A percentile compares a stretch with the other conserved stretches of the same genome.
These are phyloP conservation scores for Boloria selene DNA, from an alignment of 2,888 invertebrate genomes.

Conservation along the genomic window DNA sequence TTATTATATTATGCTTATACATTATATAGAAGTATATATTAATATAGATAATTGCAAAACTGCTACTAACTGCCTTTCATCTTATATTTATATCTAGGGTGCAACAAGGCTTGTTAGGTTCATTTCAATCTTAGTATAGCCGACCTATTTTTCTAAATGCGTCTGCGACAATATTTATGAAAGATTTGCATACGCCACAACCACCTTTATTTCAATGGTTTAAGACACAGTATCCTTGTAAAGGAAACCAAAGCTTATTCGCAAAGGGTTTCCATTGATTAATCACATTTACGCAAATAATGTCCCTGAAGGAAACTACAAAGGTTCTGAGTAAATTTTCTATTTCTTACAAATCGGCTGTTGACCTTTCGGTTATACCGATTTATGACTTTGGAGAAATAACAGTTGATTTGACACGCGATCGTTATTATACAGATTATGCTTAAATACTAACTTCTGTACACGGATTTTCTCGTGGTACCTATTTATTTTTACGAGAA, in stretches of 20 bases:
- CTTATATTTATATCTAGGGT: background rate
- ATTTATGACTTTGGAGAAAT: constrained; percentile 24
- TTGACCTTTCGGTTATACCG: constrained; percentile 25
- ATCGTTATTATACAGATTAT: too few relatives aligned
- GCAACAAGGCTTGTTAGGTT: constrained; percentile 14
- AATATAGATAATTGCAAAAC: background rate
- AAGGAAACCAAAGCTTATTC: constrained; percentile 32
- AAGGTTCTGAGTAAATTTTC: constrained; percentile 26
- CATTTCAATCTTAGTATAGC: constrained; percentile 39
- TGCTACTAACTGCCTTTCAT: background rate
- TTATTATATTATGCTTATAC: too few relatives aligned
- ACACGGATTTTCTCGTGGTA: too few relatives aligned
- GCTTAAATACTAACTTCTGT: too few relatives aligned
- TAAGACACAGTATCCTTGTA: constrained; percentile 32
- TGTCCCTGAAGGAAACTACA: constrained; percentile 43
- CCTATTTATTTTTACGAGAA: too few relatives aligned
- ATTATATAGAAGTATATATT: too few relatives aligned
- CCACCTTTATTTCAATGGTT: constrained; percentile 21
- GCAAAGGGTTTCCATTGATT: constrained; percentile 57
- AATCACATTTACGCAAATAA: constrained; percentile 56
- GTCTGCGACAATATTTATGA: constrained; percentile 45
- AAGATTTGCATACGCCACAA: constrained; percentile 14
- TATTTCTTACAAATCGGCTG: constrained; percentile 26
- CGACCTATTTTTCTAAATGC: constrained; percentile 51
- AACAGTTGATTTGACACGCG: constrained; percentile 1